These are phyloP conservation scores for Alces alces DNA, from an alignment of 2,113 vertebrate species.

Conservation along the genomic window DNA sequence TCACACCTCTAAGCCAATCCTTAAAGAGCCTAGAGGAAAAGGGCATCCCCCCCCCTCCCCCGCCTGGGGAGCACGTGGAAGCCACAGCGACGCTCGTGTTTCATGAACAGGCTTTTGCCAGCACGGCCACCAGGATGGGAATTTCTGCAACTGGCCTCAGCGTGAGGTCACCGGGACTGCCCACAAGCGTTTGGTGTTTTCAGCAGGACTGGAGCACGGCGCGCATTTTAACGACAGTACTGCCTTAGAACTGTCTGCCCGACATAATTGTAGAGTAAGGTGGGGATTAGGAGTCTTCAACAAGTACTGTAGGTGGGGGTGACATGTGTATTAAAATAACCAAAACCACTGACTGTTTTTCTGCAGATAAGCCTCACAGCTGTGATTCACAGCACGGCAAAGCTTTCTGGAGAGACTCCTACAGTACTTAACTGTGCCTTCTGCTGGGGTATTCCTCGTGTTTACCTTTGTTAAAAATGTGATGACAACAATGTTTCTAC, in stretches of 20 bases:
- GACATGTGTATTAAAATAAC: constrained; percentile 43
- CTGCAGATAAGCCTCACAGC: background rate
- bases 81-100: background rate
- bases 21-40: background rate
- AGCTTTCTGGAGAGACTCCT: background rate
- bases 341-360: background rate
- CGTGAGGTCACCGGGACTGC: background rate
- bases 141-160: background rate
- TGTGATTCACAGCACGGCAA: background rate
- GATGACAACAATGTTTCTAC: background rate
- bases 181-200: constrained; percentile 53
- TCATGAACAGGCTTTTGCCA: background rate
- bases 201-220: background rate
- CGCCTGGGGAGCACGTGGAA: background rate
- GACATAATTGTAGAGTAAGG: constrained; percentile 57
- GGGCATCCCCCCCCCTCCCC: background rate
- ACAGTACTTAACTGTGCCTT: background rate
- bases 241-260: constrained; percentile 18
- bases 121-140: background rate
- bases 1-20: background rate
- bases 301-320: constrained; percentile 50
- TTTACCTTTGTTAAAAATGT: background rate
- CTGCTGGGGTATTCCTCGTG: background rate
- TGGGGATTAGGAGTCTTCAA: constrained; percentile 54
- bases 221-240: background rate